These are phyloP conservation scores for Mimas tiliae DNA, from an alignment of 2,888 invertebrate species.

Conservation along the genomic window DNA sequence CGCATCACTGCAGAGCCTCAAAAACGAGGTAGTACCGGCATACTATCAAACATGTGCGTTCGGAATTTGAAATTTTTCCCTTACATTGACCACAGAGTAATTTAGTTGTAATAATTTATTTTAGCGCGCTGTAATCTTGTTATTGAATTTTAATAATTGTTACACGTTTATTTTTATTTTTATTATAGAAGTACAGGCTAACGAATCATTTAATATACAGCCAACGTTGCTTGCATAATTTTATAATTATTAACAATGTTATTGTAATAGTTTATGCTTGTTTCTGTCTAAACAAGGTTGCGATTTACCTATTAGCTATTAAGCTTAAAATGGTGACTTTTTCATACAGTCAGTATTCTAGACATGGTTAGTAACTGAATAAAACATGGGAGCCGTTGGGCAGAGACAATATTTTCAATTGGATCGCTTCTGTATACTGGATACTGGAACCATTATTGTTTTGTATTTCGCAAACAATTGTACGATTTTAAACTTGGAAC, in stretches of 20 bases:
- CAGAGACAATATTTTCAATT: constrained; percentile 54
- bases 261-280: background rate
- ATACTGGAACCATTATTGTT: constrained; percentile 45
- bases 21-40: constrained; percentile 78
- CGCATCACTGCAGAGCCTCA: constrained; percentile 83
- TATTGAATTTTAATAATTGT: constrained; percentile 33
- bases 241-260: background rate
- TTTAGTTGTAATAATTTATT: constrained; percentile 41
- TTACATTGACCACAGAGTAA: constrained; percentile 65
- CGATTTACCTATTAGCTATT: background rate
- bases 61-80: constrained; percentile 72
- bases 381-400: constrained; percentile 50
- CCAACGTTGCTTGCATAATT: background rate
- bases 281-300: background rate
- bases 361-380: constrained; percentile 49
- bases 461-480: constrained; percentile 22
- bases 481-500: constrained; percentile 14
- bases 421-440: constrained; percentile 38
- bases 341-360: constrained; percentile 42
- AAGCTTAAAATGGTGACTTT: background rate
- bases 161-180: constrained; percentile 19
- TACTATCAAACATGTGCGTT: constrained; percentile 71
- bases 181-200: background rate
- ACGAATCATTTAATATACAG: background rate
- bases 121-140: constrained; percentile 47